Conservation (phyloP, 2,797 vertebrate genomes). For the Manis javanica region DNA sequence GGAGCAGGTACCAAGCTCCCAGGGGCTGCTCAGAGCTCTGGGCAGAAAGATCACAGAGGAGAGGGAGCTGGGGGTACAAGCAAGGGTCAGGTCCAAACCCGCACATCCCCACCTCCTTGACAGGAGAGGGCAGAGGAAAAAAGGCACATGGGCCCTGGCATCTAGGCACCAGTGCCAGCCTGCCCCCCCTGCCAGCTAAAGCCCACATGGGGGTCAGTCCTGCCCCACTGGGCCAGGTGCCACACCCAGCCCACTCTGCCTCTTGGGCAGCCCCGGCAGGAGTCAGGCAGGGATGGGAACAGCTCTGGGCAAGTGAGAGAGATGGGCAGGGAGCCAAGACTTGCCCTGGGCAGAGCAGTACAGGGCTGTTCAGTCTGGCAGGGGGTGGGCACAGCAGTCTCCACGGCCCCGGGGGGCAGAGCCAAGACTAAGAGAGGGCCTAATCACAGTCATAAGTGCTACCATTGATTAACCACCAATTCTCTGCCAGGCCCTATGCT, state of each 20-base stretch:
- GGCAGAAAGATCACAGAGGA: not conserved
- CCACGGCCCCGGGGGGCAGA: conserved; percentile 11
- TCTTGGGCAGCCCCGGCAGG: not conserved
- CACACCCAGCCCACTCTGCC: not conserved
- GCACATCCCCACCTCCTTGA: not conserved
- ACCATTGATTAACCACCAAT: conserved; percentile 62
- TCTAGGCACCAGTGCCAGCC: not conserved
- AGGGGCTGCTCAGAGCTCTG: conserved; percentile 38
- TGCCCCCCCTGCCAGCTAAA: not conserved
- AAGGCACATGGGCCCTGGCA: not conserved
- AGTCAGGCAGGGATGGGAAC: not conserved
- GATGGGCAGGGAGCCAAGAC: conserved; percentile 50
- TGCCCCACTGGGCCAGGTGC: not conserved
- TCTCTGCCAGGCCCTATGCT: conserved; percentile 66
- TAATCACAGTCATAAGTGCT: conserved; percentile 71
- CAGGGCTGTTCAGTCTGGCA: not conserved
- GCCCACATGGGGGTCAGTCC: not conserved
- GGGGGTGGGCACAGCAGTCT: not conserved
- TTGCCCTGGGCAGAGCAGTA: conserved; percentile 31
- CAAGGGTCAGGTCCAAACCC: not conserved
- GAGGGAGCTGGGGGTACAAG: not conserved
- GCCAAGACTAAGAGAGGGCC: conserved; percentile 61
- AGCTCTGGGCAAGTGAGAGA: conserved; percentile 35
- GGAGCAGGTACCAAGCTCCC: not conserved
- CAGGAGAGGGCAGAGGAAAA: not conserved